Evolutionary conservation across 2,113 vertebrate species (phyloP).

Genomic region (Butorides virescens): DNA sequence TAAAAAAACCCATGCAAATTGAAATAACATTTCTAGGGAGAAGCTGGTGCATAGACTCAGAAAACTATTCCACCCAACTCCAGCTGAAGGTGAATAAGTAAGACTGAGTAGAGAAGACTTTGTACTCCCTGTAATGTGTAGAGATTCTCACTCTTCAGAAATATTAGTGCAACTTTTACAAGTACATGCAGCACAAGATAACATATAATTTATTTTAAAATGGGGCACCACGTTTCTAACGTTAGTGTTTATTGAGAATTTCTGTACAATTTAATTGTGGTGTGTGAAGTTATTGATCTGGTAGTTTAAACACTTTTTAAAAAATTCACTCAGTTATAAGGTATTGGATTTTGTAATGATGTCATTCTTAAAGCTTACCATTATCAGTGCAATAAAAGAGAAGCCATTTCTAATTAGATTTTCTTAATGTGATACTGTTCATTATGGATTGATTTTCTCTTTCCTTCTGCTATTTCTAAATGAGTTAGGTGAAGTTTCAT

Average conservation of each 20-base stretch:
- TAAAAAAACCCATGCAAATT: background rate
- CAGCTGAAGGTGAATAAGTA: background rate
- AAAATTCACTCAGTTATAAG: conserved; percentile 43
- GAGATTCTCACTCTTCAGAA: background rate
- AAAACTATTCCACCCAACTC: background rate
- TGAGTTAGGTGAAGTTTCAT: conserved; percentile 22
- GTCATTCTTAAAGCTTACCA: conserved; percentile 36
- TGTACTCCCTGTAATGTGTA: background rate
- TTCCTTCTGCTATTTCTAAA: conserved; percentile 42
- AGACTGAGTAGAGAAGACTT: background rate
- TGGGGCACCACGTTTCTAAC: background rate
- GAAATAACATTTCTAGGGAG: background rate
- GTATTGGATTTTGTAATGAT: conserved; percentile 32
- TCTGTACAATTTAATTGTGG: conserved; percentile 12
- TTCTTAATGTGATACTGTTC: conserved; percentile 46
- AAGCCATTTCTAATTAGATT: conserved; percentile 54
- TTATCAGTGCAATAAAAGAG: conserved; percentile 37
- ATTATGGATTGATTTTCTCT: conserved; percentile 61
- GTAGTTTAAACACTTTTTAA: conserved; percentile 25
- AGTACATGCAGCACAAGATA: background rate
- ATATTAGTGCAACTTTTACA: background rate
- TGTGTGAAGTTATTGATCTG: conserved; percentile 49
- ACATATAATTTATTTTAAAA: background rate
- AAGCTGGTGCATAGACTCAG: background rate
- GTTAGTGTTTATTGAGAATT: conserved; percentile 32